Conservation (phyloP, 1,140 invertebrate species). For the Tetramorium parvispinum region DNA sequence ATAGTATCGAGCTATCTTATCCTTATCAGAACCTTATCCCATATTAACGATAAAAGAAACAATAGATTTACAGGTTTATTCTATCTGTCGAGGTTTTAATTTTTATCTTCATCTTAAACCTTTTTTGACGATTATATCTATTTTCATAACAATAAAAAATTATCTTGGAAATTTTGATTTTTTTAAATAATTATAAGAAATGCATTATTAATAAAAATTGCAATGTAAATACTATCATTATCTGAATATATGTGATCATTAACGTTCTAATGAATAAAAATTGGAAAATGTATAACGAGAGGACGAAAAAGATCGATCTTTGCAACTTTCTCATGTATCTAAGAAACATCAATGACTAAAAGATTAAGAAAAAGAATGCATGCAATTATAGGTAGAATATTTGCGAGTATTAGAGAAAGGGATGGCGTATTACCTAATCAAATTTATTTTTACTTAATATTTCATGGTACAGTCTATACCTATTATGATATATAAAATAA, state of each 20-base stretch:
- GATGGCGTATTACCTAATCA: constrained; percentile 84
- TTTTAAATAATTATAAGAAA: neutral
- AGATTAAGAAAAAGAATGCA: neutral
- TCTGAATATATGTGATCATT: neutral
- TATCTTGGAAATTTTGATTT: neutral
- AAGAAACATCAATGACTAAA: neutral
- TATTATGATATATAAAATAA: constrained; percentile 86
- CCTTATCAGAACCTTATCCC: neutral
- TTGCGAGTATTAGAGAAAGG: neutral
- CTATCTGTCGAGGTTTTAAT: neutral
- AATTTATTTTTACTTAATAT: constrained; percentile 87
- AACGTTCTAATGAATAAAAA: neutral
- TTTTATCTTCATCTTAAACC: neutral
- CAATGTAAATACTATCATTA: neutral
- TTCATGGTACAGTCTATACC: constrained; percentile 86
- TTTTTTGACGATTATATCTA: neutral
- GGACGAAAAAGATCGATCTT: neutral
- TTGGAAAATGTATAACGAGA: neutral
- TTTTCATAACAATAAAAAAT: neutral
- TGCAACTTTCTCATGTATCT: neutral
- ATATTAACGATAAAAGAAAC: neutral
- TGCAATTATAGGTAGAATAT: neutral
- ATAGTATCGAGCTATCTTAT: neutral
- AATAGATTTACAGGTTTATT: neutral
- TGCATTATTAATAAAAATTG: neutral